Evolutionary conservation across 2,797 vertebrate genomes (phyloP).

Genomic region (Pitangus sulphuratus): DNA sequence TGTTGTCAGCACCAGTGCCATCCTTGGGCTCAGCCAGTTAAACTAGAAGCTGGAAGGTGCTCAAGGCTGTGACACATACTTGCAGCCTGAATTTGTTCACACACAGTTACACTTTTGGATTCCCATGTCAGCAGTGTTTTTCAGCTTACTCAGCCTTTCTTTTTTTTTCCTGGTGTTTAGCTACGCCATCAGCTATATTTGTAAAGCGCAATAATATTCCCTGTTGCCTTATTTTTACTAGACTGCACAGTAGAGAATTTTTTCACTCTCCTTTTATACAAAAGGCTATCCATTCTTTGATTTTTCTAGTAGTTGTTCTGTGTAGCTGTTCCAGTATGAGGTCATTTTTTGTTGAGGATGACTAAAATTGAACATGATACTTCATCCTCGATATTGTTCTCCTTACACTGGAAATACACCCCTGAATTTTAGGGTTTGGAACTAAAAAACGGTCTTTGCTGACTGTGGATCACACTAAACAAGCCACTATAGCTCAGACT

Average conservation of each 20-base stretch:
- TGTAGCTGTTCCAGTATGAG: neutral
- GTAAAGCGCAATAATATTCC: neutral
- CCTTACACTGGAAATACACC: neutral
- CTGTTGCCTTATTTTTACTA: neutral
- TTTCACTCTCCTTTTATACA: neutral
- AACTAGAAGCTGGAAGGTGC: neutral
- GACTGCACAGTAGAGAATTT: neutral
- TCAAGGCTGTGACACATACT: neutral
- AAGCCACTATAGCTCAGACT: neutral
- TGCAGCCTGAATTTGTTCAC: neutral
- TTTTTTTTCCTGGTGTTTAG: neutral
- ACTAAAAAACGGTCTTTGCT: neutral
- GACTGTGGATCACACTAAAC: neutral
- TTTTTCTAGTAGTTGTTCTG: neutral
- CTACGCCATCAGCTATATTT: neutral
- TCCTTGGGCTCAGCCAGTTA: neutral
- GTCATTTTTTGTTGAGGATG: neutral
- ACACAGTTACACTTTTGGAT: neutral
- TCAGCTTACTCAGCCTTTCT: neutral
- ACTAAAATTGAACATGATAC: neutral
- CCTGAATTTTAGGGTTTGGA: neutral
- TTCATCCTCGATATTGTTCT: neutral
- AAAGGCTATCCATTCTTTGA: neutral
- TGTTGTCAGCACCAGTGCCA: rapidly evolving
- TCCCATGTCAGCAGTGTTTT: neutral